Evolutionary conservation across 2,113 vertebrate species (phyloP).

Genomic region (Gymnobelideus leadbeateri): DNA sequence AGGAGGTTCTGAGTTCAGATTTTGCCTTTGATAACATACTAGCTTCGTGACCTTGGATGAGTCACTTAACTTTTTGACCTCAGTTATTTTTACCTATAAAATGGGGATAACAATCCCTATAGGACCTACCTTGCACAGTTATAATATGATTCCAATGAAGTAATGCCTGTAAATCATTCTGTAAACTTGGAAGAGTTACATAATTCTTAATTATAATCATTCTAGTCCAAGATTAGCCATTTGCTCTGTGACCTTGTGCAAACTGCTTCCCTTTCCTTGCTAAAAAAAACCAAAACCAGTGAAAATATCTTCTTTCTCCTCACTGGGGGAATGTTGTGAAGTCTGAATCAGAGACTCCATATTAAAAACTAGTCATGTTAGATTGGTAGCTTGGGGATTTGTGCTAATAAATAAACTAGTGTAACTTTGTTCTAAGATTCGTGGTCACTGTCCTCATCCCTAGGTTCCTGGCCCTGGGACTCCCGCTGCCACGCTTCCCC

Average conservation of each 20-base stretch:
- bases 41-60: not conserved
- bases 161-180: not conserved
- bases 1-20: not conserved
- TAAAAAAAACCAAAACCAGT: not conserved
- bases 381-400: not conserved
- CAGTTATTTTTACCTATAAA: not conserved
- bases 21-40: not conserved
- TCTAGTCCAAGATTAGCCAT: not conserved
- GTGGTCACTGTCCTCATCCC: not conserved
- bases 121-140: not conserved
- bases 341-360: not conserved
- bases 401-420: not conserved
- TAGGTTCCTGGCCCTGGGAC: not conserved
- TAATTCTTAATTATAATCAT: not conserved
- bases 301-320: not conserved
- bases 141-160: not conserved
- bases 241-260: not conserved
- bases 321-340: not conserved
- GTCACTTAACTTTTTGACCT: not conserved
- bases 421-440: not conserved
- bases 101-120: not conserved
- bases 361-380: not conserved
- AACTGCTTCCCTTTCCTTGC: not conserved
- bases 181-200: not conserved
- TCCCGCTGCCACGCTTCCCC: not conserved